Conservation (phyloP, 2,113 vertebrate genomes). For the Gobiocypris rarus region DNA sequence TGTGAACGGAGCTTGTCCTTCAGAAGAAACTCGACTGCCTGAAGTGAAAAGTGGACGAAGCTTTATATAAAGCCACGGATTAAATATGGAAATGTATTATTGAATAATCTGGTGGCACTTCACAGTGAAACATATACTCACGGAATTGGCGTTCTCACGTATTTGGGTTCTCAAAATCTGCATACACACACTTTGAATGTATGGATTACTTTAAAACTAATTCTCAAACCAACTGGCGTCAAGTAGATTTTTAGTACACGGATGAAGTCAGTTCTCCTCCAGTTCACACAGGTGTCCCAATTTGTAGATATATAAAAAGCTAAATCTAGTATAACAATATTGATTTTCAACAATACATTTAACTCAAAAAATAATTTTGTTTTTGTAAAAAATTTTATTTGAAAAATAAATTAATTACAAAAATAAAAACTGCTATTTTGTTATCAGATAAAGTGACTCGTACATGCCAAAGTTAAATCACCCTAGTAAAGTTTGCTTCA, state of each 20-base stretch:
- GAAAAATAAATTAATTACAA: too few species aligned
- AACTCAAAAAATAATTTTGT: not conserved
- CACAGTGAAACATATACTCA: not conserved
- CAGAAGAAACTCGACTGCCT: slow-evolving; percentile 52
- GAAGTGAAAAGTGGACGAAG: not conserved
- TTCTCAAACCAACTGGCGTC: not conserved
- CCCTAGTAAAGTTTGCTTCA: not conserved
- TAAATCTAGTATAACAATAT: not conserved
- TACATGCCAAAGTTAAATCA: not conserved
- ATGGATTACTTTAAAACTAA: not conserved
- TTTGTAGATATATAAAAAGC: not conserved
- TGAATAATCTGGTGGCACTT: not conserved
- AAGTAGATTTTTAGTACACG: not conserved
- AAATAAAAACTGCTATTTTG: too few species aligned
- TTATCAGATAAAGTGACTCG: not conserved
- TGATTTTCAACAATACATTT: not conserved
- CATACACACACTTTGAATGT: not conserved
- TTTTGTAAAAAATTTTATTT: not conserved
- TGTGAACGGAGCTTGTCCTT: slow-evolving; percentile 62
- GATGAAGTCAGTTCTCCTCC: not conserved
- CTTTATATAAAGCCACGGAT: not conserved
- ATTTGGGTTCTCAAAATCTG: not conserved
- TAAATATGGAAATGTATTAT: not conserved
- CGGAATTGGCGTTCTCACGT: not conserved
- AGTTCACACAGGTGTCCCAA: not conserved